Evolutionary conservation across 2,888 invertebrate species (phyloP).

Genomic region (Drosophila pseudotalamancana): DNA sequence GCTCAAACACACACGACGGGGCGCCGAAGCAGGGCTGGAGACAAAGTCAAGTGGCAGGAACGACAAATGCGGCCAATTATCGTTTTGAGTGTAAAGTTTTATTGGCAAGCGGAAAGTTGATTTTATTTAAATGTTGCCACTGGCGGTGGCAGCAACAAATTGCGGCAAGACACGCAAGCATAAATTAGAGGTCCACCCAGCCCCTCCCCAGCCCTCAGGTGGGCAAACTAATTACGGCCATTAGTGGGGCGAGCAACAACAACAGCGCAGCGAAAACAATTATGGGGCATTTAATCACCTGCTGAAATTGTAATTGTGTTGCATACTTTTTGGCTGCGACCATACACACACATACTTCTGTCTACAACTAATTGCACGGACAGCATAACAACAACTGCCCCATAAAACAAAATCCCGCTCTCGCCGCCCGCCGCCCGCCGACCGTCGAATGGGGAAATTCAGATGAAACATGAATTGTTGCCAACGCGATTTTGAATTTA

Average conservation of each 20-base stretch:
- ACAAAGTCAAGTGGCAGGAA: conserved; percentile 54
- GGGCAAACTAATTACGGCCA: conserved; percentile 75
- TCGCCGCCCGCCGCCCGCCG: background rate
- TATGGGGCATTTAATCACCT: conserved; percentile 83
- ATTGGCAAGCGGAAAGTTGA: conserved; percentile 59
- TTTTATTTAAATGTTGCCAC: conserved; percentile 74
- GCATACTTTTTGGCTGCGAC: conserved; percentile 65
- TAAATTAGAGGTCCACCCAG: conserved; percentile 53
- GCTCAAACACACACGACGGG: conserved; percentile 20
- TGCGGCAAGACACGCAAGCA: conserved; percentile 66
- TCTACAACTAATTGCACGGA: conserved; percentile 51
- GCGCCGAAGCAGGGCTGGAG: conserved; percentile 24
- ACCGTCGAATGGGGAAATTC: conserved; percentile 13
- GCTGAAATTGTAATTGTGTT: conserved; percentile 82
- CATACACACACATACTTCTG: conserved; percentile 6
- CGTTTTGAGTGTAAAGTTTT: conserved; percentile 79
- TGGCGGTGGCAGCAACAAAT: conserved; percentile 51
- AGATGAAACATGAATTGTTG: conserved; percentile 46
- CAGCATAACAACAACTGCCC: conserved; percentile 20
- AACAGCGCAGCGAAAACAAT: conserved; percentile 76
- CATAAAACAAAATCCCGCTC: conserved; percentile 38
- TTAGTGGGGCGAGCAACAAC: conserved; percentile 61
- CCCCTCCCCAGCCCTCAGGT: background rate
- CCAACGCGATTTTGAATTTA: conserved; percentile 77
- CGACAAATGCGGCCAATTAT: conserved; percentile 76